Evolutionary conservation across 2,113 vertebrate genomes (phyloP), one percentile per base, ranked within the genome.

Genomic region (Orthonyx spaldingii): DNA sequence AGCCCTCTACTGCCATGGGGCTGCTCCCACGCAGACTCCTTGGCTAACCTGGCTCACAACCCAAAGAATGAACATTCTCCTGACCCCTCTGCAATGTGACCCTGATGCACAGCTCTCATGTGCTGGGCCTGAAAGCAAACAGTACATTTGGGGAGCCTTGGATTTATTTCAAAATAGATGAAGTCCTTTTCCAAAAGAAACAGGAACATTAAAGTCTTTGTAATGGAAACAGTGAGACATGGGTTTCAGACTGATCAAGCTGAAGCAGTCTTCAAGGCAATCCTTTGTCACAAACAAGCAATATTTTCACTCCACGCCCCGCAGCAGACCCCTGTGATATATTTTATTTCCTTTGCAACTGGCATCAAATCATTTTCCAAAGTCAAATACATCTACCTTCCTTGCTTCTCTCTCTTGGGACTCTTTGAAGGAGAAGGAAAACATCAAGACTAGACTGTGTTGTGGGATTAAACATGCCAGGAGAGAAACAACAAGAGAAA

Each of bases 331-430:
- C 85, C 83, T 78, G 47, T 90, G 85, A 94, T 93, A 93, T 33
- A 94, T 86, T 93, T 92, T 87, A 89, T 94, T 93, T 95, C 83
- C 57, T 95, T 84, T 87, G 93, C 90, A 95, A 93, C 90, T 78
- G 86, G 83, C 94, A 95, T 89, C 80, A 87, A 96, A 85, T 94
- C n/a, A 57, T 96, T 94, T 96, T 93, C 94, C 94, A 95, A 96
- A 97, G 94, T 96, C 93, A 97, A 96, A 93, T 79, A 92, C 92
- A 87, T 93, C 90, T 89, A 96, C 92, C 92, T 96, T 90, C 80
- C 95, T 87, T 87, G 41, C 61, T 84, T 87, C 22, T 87, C 83
- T 89, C 95, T 89, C 89, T 86, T 80, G 94, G 91, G 96, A 95
- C 86, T 81, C 92, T 95, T 95, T 95, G 94, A 96, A 94, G 94